Evolutionary conservation across 2,113 vertebrate genomes (phyloP).

Genomic region (Tretioscincus oriximinensis): DNA sequence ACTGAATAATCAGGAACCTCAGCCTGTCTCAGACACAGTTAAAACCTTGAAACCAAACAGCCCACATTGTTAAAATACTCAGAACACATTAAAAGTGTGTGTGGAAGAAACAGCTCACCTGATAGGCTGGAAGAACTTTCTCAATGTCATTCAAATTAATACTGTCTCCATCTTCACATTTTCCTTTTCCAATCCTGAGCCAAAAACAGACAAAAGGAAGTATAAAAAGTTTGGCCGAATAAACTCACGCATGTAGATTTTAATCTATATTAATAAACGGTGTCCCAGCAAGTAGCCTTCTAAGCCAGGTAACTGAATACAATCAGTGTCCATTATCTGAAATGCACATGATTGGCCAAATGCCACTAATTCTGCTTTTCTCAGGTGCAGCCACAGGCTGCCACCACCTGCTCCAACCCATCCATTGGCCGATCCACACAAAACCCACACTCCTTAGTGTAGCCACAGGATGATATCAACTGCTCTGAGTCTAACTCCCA

Average conservation of each 20-base stretch:
- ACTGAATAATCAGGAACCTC: background rate
- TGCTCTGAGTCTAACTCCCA: too few relatives aligned
- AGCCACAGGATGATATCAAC: too few relatives aligned
- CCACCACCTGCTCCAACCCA: too few relatives aligned
- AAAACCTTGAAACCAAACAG: background rate
- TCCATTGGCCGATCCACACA: too few relatives aligned
- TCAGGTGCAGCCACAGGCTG: too few relatives aligned
- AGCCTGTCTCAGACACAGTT: background rate
- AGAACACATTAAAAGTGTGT: background rate
- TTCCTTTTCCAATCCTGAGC: constrained; percentile 87
- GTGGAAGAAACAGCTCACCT: constrained; percentile 72
- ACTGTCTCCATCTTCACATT: constrained; percentile 85
- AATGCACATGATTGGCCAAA: too few relatives aligned
- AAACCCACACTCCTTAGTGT: too few relatives aligned
- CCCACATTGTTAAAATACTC: background rate
- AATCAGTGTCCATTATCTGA: too few relatives aligned
- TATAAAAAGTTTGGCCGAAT: background rate
- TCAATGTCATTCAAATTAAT: constrained; percentile 95
- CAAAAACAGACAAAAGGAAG: constrained; percentile 36
- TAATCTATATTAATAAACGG: too few relatives aligned
- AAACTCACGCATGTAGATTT: background rate
- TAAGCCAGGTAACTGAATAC: too few relatives aligned
- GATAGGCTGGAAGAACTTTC: constrained; percentile 89
- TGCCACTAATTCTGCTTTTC: too few relatives aligned
- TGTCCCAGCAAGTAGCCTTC: too few relatives aligned